These are phyloP conservation scores for Eubasilissa splendida DNA, from an alignment of 2,888 invertebrate species.

Conservation along the genomic window DNA sequence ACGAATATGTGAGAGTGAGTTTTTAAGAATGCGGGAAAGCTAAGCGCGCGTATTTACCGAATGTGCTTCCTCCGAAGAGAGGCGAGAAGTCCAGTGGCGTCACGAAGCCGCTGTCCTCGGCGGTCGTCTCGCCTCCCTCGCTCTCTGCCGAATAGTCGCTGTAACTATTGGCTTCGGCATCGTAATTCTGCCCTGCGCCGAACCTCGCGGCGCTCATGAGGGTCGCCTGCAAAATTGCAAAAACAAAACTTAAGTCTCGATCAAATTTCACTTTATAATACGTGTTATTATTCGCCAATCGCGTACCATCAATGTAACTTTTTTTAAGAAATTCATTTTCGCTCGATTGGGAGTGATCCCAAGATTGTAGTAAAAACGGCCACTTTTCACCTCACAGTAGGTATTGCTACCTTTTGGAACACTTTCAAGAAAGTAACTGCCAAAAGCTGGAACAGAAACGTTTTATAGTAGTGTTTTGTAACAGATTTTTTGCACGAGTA, in stretches of 20 bases:
- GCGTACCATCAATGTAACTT: conserved; percentile 41
- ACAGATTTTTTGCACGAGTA: conserved; percentile 47
- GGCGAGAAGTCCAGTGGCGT: conserved; percentile 73
- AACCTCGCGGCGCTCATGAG: conserved; percentile 65
- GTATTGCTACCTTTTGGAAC: conserved; percentile 38
- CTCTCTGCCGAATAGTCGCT: conserved; percentile 57
- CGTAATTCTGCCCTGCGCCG: conserved; percentile 49
- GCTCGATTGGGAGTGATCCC: conserved; percentile 50
- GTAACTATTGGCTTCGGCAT: conserved; percentile 34
- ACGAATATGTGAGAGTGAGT: background rate
- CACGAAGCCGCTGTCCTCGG: conserved; percentile 67
- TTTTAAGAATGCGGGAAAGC: background rate
- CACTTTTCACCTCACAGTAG: conserved; percentile 44
- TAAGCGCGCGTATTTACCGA: conserved; percentile 62
- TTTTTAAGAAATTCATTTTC: conserved; percentile 47
- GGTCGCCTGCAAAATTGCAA: conserved; percentile 67
- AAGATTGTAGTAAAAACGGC: conserved; percentile 36
- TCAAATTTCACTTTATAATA: background rate
- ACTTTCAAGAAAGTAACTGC: conserved; percentile 58
- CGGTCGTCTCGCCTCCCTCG: conserved; percentile 41
- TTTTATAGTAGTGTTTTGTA: conserved; percentile 58
- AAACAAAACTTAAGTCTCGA: background rate
- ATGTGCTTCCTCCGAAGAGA: conserved; percentile 69
- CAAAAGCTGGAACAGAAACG: conserved; percentile 46
- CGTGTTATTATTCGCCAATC: background rate